Evolutionary conservation across 1,140 invertebrate species (phyloP), one percentile per base, ranked within the genome.

Genomic region (Matsumurasca onukii): DNA sequence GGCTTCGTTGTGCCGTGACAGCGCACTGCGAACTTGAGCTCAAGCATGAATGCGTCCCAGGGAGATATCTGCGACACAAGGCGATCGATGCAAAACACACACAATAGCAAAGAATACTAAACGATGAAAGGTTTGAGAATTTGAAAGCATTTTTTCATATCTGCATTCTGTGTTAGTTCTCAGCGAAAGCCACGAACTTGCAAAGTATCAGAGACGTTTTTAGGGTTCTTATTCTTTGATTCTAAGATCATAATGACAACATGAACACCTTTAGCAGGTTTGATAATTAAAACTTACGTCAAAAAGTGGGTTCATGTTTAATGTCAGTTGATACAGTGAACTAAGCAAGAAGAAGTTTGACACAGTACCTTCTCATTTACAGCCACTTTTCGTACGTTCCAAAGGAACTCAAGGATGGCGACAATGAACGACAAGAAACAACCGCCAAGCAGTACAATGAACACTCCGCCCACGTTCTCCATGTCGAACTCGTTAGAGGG

Each of bases 401-500:
- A 91, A 0, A 93, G 76, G 74, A 94, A 95, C 79, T 96, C 94
- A 5, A 87, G 80, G 12, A 91, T 80, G 0, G 86, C 88, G 67
- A 92, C 84, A 2, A 88, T 72, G 24, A 88, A 82, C 0, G 89
- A 87, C 13, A 86, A 80, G 0, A 80, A 74, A 55, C 88, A 86
- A 0, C 92, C 92, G 24, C 84, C 83, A 1, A 89, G 84, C 0
- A 98, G 80, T 0, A 97, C 92, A 0, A 97, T 86, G 78, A 95
- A 98, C 13, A 97, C 93, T 61, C 95, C 95, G 66, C 94, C 92
- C 9, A 97, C 91, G 71, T 94, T 92, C 25, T 87, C 85, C 34
- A 97, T 83, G 20, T 87, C 88, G 57, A 92, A 77, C 75, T 90
- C 88, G 0, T 76, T 79, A 0, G 83, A 80, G 62, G 77, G 76